phyloP scores from a whole-genome alignment of 2,888 invertebrate species.

The Campoplex nolae region DNA sequence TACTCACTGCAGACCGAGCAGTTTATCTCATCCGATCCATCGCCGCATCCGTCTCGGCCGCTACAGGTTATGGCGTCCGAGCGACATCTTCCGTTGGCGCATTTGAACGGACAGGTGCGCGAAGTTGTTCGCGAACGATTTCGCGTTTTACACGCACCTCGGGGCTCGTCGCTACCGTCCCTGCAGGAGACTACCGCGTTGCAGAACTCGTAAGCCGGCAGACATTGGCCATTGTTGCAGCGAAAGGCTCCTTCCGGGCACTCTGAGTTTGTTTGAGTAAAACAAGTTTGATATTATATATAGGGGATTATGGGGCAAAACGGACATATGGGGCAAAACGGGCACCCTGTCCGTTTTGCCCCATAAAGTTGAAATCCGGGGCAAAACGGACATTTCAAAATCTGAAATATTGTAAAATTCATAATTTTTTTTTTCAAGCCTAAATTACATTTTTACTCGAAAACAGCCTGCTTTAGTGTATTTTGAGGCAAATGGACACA shows the following conservation, averaged over 20 bases:
- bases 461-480: too few relatives aligned
- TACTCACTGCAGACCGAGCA: conserved; percentile 95
- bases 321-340: too few relatives aligned
- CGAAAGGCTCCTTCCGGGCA: conserved; percentile 94
- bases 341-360: too few relatives aligned
- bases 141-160: conserved; percentile 85
- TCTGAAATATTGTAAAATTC: too few relatives aligned
- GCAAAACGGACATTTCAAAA: too few relatives aligned
- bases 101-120: conserved; percentile 90
- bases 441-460: too few relatives aligned
- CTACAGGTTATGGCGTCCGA: conserved; percentile 96
- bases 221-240: conserved; percentile 93
- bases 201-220: conserved; percentile 96
- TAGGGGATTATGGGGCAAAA: too few relatives aligned
- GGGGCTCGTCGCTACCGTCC: conserved; percentile 95
- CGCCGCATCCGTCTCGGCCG: conserved; percentile 96
- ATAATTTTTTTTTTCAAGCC: too few relatives aligned
- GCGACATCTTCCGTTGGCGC: conserved; percentile 94
- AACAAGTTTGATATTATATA: not conserved
- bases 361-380: too few relatives aligned
- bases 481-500: too few relatives aligned
- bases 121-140: conserved; percentile 81
- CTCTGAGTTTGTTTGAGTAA: conserved; percentile 78
- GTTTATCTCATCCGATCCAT: conserved; percentile 94
- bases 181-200: conserved; percentile 94